A percentile compares a stretch with the other conserved stretches of the same genome.
These are phyloP conservation scores for Euzetes globulus DNA, from an alignment of 2,888 invertebrate genomes.

Conservation along the genomic window DNA sequence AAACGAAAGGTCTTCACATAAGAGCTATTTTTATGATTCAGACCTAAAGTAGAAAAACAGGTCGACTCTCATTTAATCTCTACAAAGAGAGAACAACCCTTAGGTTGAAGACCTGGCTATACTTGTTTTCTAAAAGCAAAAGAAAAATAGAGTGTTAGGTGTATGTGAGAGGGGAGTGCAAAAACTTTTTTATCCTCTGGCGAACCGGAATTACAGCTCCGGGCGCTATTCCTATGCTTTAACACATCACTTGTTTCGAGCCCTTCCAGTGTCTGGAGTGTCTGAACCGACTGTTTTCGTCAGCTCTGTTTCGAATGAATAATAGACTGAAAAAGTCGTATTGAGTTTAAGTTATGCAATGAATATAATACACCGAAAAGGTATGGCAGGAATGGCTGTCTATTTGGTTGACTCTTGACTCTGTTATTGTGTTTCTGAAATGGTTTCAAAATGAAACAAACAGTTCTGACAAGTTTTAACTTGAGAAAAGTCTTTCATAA, in stretches of 20 bases:
- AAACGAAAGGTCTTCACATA: no score
- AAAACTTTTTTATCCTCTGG: not conserved
- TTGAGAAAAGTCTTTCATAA: no score
- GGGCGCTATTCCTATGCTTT: not conserved
- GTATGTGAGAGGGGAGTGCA: not conserved
- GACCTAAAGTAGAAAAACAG: no score
- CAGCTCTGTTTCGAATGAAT: not conserved
- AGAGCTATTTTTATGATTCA: not conserved
- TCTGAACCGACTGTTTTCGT: not conserved
- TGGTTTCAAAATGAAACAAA: no score
- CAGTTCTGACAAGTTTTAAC: no score
- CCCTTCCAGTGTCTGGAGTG: not conserved
- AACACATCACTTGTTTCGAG: not conserved
- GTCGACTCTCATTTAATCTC: no score
- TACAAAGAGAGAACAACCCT: not conserved
- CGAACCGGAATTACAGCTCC: constrained; percentile 19
- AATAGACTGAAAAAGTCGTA: not conserved
- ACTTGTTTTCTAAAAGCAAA: not conserved
- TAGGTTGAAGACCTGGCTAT: not conserved
- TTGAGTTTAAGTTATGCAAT: not conserved
- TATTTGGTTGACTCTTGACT: no score
- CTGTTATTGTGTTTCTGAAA: no score
- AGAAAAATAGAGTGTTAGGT: not conserved
- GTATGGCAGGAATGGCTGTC: not conserved
- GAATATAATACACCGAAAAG: not conserved